Evolutionary conservation across 2,888 invertebrate genomes (phyloP).

Genomic region (Pseudolycoriella hygida): DNA sequence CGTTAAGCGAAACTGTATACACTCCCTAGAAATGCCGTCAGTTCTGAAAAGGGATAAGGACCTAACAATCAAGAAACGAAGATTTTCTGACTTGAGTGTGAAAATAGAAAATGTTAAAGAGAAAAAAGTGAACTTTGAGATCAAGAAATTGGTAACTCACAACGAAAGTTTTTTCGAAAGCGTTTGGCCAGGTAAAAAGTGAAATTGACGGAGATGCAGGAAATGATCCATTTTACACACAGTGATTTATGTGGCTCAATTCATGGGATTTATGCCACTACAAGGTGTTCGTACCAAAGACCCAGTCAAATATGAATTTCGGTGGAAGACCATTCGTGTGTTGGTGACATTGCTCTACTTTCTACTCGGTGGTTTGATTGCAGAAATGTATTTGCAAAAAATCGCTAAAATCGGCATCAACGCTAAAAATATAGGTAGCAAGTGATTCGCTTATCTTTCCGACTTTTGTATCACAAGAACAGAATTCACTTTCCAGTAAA

Average conservation of each 20-base stretch:
- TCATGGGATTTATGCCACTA: constrained; percentile 34
- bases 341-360: constrained; percentile 15
- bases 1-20: no score
- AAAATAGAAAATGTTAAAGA: no score
- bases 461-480: no score
- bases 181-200: constrained; percentile 28
- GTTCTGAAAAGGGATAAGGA: no score
- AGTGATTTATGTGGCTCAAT: constrained; percentile 25
- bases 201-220: no score
- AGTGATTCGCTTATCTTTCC: no score
- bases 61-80: no score
- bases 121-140: no score
- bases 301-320: constrained; percentile 17
- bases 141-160: no score
- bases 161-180: constrained; percentile 31
- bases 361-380: constrained; percentile 16
- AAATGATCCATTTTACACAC: no score
- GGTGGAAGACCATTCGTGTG: constrained; percentile 18
- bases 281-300: constrained; percentile 28
- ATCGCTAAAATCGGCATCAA: constrained; percentile 16
- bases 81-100: no score
- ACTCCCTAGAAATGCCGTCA: no score
- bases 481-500: constrained; percentile 17
- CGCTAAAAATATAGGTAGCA: constrained; percentile 1
- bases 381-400: constrained; percentile 15